A percentile compares a stretch with the other conserved stretches of the same genome.
These are phyloP conservation scores for Tuberolachnus salignus DNA, from an alignment of 2,888 invertebrate species.

Conservation along the genomic window DNA sequence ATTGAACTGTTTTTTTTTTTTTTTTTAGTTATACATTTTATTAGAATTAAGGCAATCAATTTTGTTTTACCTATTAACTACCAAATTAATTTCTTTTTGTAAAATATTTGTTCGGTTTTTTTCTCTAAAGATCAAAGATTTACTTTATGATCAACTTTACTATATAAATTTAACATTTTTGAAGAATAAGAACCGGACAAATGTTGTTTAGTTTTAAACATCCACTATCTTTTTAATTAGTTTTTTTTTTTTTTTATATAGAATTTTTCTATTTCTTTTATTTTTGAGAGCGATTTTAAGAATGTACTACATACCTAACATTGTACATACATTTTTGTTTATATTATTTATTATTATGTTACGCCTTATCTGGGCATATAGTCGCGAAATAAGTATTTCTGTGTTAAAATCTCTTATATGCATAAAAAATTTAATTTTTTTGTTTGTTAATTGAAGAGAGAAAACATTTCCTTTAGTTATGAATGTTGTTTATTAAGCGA, in stretches of 20 bases:
- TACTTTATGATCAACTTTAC: conserved; percentile 15
- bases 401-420: conserved; percentile 24
- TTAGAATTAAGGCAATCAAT: conserved; percentile 16
- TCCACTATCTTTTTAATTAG: conserved; percentile 28
- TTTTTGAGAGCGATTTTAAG: background rate
- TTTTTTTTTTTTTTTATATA: conserved; percentile 21
- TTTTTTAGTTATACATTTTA: background rate
- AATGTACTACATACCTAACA: background rate
- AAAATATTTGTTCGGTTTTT: conserved; percentile 24
- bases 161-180: conserved; percentile 5
- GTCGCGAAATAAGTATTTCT: conserved; percentile 30
- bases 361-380: conserved; percentile 10
- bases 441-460: background rate
- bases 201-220: conserved; percentile 7
- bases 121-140: conserved; percentile 1
- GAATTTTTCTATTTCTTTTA: background rate
- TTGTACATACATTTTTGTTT: conserved; percentile 45
- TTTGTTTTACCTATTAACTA: conserved; percentile 28
- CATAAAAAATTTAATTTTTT: background rate
- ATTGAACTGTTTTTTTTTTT: conserved; percentile 4
- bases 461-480: conserved; percentile 37
- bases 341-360: conserved; percentile 38
- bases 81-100: conserved; percentile 12
- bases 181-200: background rate
- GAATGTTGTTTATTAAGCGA: conserved; percentile 49